Base-by-base conservation (phyloP, 2,797 vertebrate species). In the Pipistrellus pipistrellus region DNA sequence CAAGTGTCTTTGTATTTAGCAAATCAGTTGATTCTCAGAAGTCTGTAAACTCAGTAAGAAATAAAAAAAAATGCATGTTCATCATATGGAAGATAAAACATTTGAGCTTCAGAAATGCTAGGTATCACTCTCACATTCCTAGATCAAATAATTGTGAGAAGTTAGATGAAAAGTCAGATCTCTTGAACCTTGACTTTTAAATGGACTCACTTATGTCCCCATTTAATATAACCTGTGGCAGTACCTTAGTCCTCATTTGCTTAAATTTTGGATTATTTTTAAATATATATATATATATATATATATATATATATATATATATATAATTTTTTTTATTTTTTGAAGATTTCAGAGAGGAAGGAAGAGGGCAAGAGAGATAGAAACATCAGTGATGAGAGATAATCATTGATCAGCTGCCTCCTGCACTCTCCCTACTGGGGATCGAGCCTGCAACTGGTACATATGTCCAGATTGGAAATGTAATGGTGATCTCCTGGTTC, bases 211-310 rank as follows among this genome's bases (percentile, higher is more conserved):
- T 12, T 77, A 17, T 75, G 41, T 13, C 8, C 48, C 0, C 0
- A 66, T 44, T 64, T 87, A 86, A 64, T 93, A 23, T 57, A 85
- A 69, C 10, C 11, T n/a, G 5, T 53, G 4, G 2, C 2, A 55
- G 17, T 27, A 57, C 1, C 9, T 75, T 6, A 69, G 51, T 27
- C 18, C 2, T 75, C 17, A n/a, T 75, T 66, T 46, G 4, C 51
- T 82, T 4, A 85, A 81, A 76, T 13, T 55, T 80, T 32, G 25
- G 14, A 30, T 85, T 76, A 89, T 71, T 92, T 89, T 76, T 25
- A 57, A 12, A 57, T 23, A 57, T 10, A 25, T 4, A 10, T 57
- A 41, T 41, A 41, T 41, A 41, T 38, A 38, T 38, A 38, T 38
- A 38, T 38, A 38, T 38, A 38, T 38, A 38, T 38, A 38, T 38